Evolutionary conservation across 2,113 vertebrate species (phyloP).

Genomic region (Clarias magur): DNA sequence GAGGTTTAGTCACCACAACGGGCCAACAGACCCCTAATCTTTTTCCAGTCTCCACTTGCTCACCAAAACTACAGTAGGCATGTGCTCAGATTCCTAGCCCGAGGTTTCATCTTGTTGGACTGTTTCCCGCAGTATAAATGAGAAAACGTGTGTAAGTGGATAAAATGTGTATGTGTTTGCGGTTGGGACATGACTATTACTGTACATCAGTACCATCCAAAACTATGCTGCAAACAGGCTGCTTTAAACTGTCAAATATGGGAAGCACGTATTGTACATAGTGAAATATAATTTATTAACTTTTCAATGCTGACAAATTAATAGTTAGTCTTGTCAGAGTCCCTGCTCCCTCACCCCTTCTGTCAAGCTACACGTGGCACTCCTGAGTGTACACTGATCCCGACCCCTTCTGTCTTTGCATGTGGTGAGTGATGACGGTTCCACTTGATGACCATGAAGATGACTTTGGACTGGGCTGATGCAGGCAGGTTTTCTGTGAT

Average conservation of each 20-base stretch:
- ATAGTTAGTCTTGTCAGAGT: not conserved
- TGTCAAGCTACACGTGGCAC: no score
- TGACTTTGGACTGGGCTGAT: no score
- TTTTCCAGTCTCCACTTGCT: not conserved
- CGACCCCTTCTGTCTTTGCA: no score
- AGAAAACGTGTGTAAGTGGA: not conserved
- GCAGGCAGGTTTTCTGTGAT: no score
- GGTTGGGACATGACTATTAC: constrained; percentile 14
- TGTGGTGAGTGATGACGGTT: no score
- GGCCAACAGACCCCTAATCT: not conserved
- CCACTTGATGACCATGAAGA: no score
- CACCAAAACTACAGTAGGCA: not conserved
- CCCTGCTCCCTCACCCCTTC: no score
- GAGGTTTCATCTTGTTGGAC: not conserved
- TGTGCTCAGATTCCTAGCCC: not conserved
- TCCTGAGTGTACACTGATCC: no score
- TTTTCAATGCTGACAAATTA: not conserved
- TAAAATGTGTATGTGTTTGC: not conserved
- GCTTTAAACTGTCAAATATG: constrained; percentile 41
- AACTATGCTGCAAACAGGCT: not conserved
- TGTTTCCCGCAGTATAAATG: not conserved
- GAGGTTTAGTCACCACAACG: not conserved
- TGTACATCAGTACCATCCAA: constrained; percentile 63
- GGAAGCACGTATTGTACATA: not conserved
- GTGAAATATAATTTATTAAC: not conserved